Evolutionary conservation across 2,797 vertebrate species (phyloP).

Genomic region (Nothura maculosa): DNA sequence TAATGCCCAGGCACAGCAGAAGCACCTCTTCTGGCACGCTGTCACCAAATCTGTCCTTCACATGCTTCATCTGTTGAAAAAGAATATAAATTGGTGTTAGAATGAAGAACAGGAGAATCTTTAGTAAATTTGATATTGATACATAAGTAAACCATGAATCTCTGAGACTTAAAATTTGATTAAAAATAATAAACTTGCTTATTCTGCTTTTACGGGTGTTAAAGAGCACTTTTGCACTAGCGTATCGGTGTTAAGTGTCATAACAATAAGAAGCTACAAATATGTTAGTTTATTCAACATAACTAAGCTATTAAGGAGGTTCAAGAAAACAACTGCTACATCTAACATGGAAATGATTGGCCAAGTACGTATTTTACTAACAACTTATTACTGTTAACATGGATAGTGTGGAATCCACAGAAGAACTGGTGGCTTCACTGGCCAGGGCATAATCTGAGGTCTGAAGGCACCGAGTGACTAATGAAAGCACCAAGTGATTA

Average conservation of each 20-base stretch:
- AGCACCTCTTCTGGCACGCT: conserved; percentile 88
- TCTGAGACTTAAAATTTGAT: background rate
- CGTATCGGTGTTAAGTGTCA: background rate
- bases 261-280: background rate
- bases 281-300: background rate
- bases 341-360: background rate
- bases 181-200: background rate
- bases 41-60: conserved; percentile 86
- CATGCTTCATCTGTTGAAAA: conserved; percentile 90
- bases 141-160: background rate
- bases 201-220: background rate
- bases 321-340: background rate
- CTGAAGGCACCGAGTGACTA: background rate
- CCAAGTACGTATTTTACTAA: background rate
- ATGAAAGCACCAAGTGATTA: background rate
- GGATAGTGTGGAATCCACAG: background rate
- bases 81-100: background rate
- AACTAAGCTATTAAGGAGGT: background rate
- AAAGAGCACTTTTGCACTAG: background rate
- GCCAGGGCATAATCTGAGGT: background rate
- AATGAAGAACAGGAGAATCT: background rate
- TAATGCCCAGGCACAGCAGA: conserved; percentile 94
- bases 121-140: background rate
- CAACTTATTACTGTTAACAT: too few relatives aligned
- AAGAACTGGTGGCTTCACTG: background rate